phyloP scores from a whole-genome alignment of 1,140 invertebrate genomes.

The Neocloeon triangulifer region DNA sequence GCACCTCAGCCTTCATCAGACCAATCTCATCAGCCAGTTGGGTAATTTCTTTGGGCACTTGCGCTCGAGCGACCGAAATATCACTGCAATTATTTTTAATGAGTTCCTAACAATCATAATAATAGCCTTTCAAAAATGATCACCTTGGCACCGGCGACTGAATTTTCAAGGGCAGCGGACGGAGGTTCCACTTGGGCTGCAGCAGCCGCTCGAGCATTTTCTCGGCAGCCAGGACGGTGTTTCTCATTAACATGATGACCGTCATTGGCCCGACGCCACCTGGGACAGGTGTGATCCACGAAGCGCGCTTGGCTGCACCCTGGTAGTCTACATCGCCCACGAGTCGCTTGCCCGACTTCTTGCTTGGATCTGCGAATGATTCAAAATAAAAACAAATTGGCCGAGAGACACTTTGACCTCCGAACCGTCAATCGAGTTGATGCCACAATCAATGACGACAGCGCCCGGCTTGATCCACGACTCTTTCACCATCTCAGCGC shows the following conservation, averaged over 20 bases:
- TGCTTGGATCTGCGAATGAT: slow-evolving; percentile 43
- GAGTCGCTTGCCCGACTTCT: slow-evolving; percentile 59
- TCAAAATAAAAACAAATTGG: background rate
- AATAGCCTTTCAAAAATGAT: too few relatives aligned
- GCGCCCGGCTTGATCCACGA: slow-evolving; percentile 96
- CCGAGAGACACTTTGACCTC: too few relatives aligned
- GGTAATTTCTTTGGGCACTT: slow-evolving; percentile 66
- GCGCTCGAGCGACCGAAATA: slow-evolving; percentile 67
- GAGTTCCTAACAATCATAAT: too few relatives aligned
- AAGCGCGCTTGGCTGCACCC: slow-evolving; percentile 54
- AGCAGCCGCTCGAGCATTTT: slow-evolving; percentile 29
- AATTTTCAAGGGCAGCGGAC: slow-evolving; percentile 29
- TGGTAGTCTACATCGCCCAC: slow-evolving; percentile 89
- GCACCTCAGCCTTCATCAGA: slow-evolving; percentile 54
- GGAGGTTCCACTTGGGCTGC: slow-evolving; percentile 36
- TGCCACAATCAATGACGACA: slow-evolving; percentile 99
- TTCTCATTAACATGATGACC: slow-evolving; percentile 92
- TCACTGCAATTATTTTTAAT: slow-evolving; percentile 59
- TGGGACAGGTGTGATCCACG: slow-evolving; percentile 89
- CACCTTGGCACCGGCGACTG: slow-evolving; percentile 48
- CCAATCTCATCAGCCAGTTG: slow-evolving; percentile 69
- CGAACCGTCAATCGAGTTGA: slow-evolving; percentile 81
- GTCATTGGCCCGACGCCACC: slow-evolving; percentile 98
- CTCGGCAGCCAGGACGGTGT: slow-evolving; percentile 70
- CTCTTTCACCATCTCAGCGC: slow-evolving; percentile 75